Percentiles rank a stretch among this genome's conserved stretches.
phyloP scores from a whole-genome alignment of 2,113 vertebrate species.

The Zapornia atra region DNA sequence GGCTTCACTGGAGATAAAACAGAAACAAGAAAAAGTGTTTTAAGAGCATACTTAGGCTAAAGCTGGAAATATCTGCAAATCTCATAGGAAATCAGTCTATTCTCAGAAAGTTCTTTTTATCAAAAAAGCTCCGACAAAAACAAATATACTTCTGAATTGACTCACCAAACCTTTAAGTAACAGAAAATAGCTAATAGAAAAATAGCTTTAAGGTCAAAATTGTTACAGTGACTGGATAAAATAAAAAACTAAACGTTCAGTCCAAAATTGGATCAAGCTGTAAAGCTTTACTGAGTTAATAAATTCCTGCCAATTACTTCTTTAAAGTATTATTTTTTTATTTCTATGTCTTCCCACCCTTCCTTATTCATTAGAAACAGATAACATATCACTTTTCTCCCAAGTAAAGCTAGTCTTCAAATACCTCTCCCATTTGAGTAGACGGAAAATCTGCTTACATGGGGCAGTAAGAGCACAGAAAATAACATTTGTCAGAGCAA shows the following conservation, averaged over 20 bases:
- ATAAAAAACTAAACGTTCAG: conserved; percentile 28
- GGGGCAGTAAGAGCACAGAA: not conserved
- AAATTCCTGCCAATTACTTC: conserved; percentile 1
- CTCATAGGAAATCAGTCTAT: conserved; percentile 13
- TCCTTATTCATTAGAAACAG: conserved; percentile 18
- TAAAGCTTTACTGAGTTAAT: conserved; percentile 17
- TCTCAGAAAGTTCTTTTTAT: not conserved
- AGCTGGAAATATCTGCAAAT: conserved; percentile 23
- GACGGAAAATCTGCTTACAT: not conserved
- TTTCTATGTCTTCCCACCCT: not conserved
- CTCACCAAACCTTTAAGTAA: conserved; percentile 37
- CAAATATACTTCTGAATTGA: conserved; percentile 45
- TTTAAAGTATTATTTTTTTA: not conserved
- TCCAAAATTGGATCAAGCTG: conserved; percentile 8
- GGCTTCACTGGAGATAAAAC: not conserved
- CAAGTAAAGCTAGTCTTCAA: not conserved
- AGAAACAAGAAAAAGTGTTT: not conserved
- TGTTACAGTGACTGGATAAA: conserved; percentile 21
- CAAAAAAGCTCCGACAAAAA: conserved; percentile 26
- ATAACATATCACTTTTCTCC: not conserved
- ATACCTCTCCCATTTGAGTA: conserved; percentile 6
- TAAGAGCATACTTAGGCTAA: not conserved
- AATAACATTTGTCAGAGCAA: conserved; percentile 24
- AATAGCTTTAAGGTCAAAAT: conserved; percentile 48
- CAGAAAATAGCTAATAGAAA: conserved; percentile 21